Conservation (phyloP, 2,113 vertebrate genomes). For the Peromyscus maniculatus region DNA sequence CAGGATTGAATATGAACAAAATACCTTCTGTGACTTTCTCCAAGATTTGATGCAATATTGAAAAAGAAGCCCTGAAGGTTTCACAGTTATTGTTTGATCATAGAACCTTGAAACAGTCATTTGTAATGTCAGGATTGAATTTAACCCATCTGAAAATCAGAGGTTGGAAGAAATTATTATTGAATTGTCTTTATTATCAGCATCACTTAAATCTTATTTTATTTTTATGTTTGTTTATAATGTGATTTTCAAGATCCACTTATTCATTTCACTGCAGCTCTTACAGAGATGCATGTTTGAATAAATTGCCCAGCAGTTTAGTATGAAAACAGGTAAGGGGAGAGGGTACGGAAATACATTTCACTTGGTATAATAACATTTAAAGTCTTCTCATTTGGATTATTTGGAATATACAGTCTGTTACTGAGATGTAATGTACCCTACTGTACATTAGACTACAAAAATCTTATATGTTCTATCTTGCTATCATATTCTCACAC, state of each 20-base stretch:
- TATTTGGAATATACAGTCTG: not conserved
- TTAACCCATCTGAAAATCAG: not conserved
- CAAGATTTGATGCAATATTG: not conserved
- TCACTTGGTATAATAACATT: not conserved
- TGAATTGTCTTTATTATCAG: not conserved
- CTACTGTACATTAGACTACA: accelerated
- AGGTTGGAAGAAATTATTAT: not conserved
- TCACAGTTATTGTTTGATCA: not conserved
- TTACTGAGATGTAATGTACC: not conserved
- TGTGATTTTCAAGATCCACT: not conserved
- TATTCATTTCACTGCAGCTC: not conserved
- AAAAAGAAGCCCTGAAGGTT: not conserved
- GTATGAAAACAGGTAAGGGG: not conserved
- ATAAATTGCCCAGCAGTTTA: not conserved
- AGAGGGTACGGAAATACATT: not conserved
- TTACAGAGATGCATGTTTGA: not conserved
- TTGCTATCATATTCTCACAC: accelerated
- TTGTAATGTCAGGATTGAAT: not conserved
- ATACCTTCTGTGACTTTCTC: not conserved
- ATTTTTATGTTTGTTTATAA: not conserved
- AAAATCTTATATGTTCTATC: not conserved
- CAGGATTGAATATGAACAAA: not conserved
- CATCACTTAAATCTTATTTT: not conserved
- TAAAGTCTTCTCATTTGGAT: not conserved
- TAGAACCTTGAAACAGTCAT: not conserved